A percentile compares a stretch with the other conserved stretches of the same genome.
These are phyloP conservation scores for Smithornis capensis DNA, from an alignment of 2,113 vertebrate species.

Conservation along the genomic window DNA sequence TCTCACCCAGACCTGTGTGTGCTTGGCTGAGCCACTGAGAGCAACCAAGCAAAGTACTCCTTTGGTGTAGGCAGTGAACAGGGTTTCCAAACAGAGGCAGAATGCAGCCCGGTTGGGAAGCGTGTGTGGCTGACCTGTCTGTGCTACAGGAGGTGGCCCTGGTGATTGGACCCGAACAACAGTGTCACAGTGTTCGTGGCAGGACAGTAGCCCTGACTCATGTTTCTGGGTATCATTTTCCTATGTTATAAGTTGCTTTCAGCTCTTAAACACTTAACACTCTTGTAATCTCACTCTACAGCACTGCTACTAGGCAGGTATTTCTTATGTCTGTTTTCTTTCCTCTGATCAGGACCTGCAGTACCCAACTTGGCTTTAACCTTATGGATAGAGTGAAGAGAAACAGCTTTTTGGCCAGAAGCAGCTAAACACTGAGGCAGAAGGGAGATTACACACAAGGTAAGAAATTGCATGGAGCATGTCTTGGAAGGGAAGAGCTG, in stretches of 20 bases:
- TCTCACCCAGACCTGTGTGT: accelerated
- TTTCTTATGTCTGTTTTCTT: constrained; percentile 7
- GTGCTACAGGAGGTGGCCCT: not conserved
- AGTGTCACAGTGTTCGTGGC: not conserved
- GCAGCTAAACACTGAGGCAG: not conserved
- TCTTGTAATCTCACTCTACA: not conserved
- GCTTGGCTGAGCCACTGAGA: not conserved
- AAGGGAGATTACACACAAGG: not conserved
- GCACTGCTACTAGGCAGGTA: not conserved
- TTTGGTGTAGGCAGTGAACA: not conserved
- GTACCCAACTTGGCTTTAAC: not conserved
- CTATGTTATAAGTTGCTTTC: not conserved
- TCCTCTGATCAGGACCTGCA: not conserved
- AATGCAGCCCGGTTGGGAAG: not conserved
- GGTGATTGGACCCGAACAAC: not conserved
- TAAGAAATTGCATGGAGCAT: not conserved
- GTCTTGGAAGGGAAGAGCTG: not conserved
- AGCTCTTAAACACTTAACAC: not conserved
- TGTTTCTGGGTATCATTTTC: not conserved
- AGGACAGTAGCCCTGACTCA: not conserved
- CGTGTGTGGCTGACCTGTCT: not conserved
- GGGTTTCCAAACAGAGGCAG: not conserved
- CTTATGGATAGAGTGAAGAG: not conserved
- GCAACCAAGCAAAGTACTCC: not conserved
- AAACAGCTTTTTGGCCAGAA: not conserved